A percentile compares a stretch with the other conserved stretches of the same genome.
These are phyloP conservation scores for Zosterops hypoxanthus DNA, from an alignment of 2,113 vertebrate genomes.

Conservation along the genomic window DNA sequence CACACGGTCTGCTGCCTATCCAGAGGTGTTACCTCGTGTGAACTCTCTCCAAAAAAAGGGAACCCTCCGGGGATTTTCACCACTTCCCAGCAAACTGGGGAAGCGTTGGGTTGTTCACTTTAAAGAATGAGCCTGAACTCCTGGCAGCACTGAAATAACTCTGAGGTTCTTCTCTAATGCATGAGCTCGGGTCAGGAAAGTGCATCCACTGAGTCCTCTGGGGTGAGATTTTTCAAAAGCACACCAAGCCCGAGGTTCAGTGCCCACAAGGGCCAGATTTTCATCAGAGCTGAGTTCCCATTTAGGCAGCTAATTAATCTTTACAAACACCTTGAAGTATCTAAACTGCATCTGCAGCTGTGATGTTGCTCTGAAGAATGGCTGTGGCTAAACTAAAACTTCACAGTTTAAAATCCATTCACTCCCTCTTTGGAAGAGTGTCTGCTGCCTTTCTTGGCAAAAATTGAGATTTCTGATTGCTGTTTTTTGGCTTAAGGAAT, in stretches of 20 bases:
- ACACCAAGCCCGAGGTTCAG: neutral
- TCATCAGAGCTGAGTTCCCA: constrained; percentile 26
- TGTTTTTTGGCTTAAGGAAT: neutral
- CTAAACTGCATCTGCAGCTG: constrained; percentile 17
- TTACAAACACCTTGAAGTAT: constrained; percentile 40
- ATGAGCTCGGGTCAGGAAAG: constrained; percentile 40
- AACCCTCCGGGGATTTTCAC: neutral
- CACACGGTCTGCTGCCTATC: neutral
- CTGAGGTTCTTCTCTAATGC: neutral
- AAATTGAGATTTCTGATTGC: neutral
- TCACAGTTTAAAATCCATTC: neutral
- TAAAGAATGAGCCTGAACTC: constrained; percentile 16
- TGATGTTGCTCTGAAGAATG: constrained; percentile 27
- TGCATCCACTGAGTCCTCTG: neutral
- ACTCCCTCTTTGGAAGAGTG: neutral
- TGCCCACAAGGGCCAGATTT: constrained; percentile 8
- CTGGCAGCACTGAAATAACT: constrained; percentile 37
- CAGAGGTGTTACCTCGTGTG: neutral
- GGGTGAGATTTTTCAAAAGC: constrained; percentile 51
- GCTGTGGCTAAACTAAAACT: neutral
- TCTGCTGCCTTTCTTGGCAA: neutral
- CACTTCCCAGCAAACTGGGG: neutral
- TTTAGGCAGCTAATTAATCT: constrained; percentile 57
- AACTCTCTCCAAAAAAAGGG: neutral
- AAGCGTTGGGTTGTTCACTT: neutral